Evolutionary conservation across 2,888 invertebrate genomes (phyloP).

Genomic region (Noctua pronuba): DNA sequence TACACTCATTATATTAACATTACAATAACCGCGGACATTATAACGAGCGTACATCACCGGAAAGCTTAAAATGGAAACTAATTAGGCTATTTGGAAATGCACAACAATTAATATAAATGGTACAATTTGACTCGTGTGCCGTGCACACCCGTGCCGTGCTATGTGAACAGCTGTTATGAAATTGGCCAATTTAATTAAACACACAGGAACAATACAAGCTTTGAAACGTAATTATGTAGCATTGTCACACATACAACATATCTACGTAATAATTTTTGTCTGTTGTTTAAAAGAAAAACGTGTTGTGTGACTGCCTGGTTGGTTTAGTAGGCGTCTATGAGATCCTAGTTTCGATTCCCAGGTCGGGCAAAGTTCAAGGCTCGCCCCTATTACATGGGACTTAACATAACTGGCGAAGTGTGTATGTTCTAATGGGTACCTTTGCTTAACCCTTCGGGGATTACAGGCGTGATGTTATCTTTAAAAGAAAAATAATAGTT

Average conservation of each 20-base stretch:
- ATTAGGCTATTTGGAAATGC: slow-evolving; percentile 8
- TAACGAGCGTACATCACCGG: too few species aligned
- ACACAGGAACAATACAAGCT: neutral
- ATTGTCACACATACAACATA: slow-evolving; percentile 6
- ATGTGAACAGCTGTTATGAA: slow-evolving; percentile 14
- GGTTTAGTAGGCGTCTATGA: too few species aligned
- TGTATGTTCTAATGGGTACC: too few species aligned
- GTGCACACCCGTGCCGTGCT: neutral
- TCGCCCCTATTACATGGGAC: too few species aligned
- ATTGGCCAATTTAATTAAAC: slow-evolving; percentile 28
- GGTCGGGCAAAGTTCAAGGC: too few species aligned
- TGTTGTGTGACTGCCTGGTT: too few species aligned
- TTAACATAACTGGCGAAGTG: too few species aligned
- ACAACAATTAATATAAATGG: slow-evolving; percentile 11
- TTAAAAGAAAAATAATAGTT: too few species aligned
- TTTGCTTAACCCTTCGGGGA: too few species aligned
- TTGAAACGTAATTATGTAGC: slow-evolving; percentile 1
- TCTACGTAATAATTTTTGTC: neutral
- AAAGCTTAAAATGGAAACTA: neutral
- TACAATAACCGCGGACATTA: neutral
- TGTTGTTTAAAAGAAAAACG: neutral
- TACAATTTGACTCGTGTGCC: slow-evolving; percentile 2
- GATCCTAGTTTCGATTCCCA: too few species aligned
- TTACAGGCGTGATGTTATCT: too few species aligned
- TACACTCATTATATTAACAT: neutral